Evolutionary conservation across 2,113 vertebrate genomes (phyloP).

Genomic region (Bubo blakistoni): DNA sequence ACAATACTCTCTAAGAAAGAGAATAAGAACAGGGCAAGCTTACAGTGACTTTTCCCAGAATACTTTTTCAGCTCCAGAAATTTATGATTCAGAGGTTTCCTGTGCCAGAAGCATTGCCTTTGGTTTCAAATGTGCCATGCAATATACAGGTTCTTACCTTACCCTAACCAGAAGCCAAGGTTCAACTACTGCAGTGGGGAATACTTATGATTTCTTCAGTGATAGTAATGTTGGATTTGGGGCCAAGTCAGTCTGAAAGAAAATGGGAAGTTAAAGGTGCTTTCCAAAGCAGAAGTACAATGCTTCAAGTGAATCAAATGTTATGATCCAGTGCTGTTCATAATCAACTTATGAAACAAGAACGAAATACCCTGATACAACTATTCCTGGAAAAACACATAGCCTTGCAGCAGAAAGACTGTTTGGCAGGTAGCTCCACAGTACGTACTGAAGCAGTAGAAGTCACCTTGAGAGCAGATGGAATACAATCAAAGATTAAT

Average conservation of each 20-base stretch:
- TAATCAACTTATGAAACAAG: constrained; percentile 40
- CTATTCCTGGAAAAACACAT: not conserved
- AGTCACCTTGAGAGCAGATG: constrained; percentile 76
- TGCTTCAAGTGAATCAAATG: constrained; percentile 2
- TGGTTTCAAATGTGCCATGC: not conserved
- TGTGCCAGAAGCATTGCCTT: not conserved
- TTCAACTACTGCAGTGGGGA: not conserved
- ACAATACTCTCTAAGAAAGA: not conserved
- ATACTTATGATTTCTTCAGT: not conserved
- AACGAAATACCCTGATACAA: constrained; percentile 10
- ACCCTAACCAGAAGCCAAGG: not conserved
- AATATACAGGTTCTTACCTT: not conserved
- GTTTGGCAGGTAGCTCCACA: constrained; percentile 39
- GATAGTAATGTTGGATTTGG: not conserved
- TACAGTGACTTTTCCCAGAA: not conserved
- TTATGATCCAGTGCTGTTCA: constrained; percentile 14
- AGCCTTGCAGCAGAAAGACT: constrained; percentile 21
- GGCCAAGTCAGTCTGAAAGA: not conserved
- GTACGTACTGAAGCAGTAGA: constrained; percentile 17
- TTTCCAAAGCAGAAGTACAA: not conserved
- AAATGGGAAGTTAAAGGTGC: not conserved
- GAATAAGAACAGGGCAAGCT: not conserved
- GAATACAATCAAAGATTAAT: constrained; percentile 72
- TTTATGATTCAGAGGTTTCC: not conserved
- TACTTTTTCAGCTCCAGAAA: not conserved